A percentile compares a stretch with the other conserved stretches of the same genome.
phyloP scores from a whole-genome alignment of 2,797 vertebrate species.

The Chaetodon trifasciatus region DNA sequence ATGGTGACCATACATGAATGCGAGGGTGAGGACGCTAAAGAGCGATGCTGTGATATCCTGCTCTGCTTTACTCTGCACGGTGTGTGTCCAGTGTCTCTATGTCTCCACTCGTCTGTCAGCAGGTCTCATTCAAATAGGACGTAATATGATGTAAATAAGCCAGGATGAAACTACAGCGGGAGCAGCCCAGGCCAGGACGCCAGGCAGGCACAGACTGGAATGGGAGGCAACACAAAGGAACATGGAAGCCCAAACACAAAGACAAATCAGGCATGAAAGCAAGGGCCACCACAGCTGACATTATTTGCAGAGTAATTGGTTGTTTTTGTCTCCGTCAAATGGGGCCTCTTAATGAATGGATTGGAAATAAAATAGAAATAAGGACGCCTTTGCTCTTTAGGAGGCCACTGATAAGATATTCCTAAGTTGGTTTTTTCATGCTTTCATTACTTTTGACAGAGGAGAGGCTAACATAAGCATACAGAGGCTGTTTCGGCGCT shows the following conservation, averaged over 20 bases:
- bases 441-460: slow-evolving; percentile 68
- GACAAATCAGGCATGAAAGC: slow-evolving; percentile 67
- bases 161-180: slow-evolving; percentile 31
- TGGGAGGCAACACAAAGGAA: slow-evolving; percentile 48
- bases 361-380: slow-evolving; percentile 59
- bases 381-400: slow-evolving; percentile 33
- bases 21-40: slow-evolving; percentile 25
- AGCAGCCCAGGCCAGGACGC: slow-evolving; percentile 38
- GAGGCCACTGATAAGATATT: slow-evolving; percentile 58
- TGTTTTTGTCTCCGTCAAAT: slow-evolving; percentile 69
- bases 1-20: slow-evolving; percentile 54
- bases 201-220: slow-evolving; percentile 40
- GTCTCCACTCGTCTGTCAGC: slow-evolving; percentile 40
- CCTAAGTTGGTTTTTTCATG: slow-evolving; percentile 40
- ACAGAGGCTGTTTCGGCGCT: slow-evolving; percentile 47
- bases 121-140: slow-evolving; percentile 63
- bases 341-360: slow-evolving; percentile 62
- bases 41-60: not conserved
- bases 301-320: slow-evolving; percentile 76
- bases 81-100: slow-evolving; percentile 12
- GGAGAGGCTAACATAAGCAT: slow-evolving; percentile 57
- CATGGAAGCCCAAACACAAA: slow-evolving; percentile 49
- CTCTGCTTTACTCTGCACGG: slow-evolving; percentile 4
- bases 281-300: slow-evolving; percentile 50
- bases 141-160: slow-evolving; percentile 74